Percentiles rank a stretch among this genome's conserved stretches.
phyloP scores from a whole-genome alignment of 1,140 invertebrate genomes.

The Paramacrobiotus metropolitanus region DNA sequence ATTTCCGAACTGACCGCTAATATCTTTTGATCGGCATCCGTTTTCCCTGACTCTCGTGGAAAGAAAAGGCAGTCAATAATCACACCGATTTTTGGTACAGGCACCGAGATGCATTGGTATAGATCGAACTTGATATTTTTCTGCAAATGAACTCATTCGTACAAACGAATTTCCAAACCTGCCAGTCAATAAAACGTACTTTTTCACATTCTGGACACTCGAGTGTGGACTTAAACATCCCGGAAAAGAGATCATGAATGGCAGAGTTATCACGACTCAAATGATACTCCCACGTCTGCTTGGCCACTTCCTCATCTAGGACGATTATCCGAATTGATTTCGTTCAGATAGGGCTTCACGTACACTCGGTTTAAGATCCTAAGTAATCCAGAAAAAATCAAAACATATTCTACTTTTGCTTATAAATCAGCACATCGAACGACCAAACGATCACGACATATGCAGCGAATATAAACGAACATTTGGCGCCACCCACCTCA shows the following conservation, averaged over 20 bases:
- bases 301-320: slow-evolving; percentile 24
- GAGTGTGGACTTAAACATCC: slow-evolving; percentile 38
- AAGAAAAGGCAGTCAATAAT: neutral
- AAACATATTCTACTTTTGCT: too few species aligned
- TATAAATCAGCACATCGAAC: too few species aligned
- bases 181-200: slow-evolving; percentile 28
- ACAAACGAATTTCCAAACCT: too few species aligned
- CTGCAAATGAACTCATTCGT: neutral
- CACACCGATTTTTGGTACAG: neutral
- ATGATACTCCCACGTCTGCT: slow-evolving; percentile 36
- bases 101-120: neutral
- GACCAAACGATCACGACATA: too few species aligned
- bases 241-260: slow-evolving; percentile 39
- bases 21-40: too few species aligned
- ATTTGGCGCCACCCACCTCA: slow-evolving; percentile 22
- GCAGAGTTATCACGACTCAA: slow-evolving; percentile 36
- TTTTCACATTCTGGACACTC: slow-evolving; percentile 36
- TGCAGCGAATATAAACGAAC: too few species aligned
- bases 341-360: neutral
- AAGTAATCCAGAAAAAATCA: neutral
- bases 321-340: neutral
- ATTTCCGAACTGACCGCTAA: too few species aligned
- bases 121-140: neutral
- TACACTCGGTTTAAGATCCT: neutral
- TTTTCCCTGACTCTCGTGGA: neutral